Base-by-base conservation (phyloP, 2,888 invertebrate genomes). In the Seira sanloemensis region DNA sequence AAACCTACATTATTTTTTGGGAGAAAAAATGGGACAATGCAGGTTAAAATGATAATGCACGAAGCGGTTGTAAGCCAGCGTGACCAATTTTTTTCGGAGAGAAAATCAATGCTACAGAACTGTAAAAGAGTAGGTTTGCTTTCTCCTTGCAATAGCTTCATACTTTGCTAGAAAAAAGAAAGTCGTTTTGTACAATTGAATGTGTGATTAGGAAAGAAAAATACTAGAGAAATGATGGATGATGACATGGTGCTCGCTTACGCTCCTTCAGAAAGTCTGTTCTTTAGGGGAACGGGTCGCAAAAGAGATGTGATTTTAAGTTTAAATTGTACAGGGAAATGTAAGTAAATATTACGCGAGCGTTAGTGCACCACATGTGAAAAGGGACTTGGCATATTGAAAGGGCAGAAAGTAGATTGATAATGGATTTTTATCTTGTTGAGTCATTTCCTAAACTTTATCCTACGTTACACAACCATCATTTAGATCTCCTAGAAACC, bases 1-100 rank as follows among this genome's bases (percentile, higher is more conserved):
- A 12, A 50, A 7, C 50, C 50, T 12, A 50, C 50, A 50, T 50
- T 50, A 50, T 50, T 50, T 50, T 50, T 50, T 50, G 50, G 50
- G 16, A 50, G 50, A 50, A 50, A 50, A 50, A 50, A 50, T 50
- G n/a, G 50, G 50, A 2, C 50, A 50, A 12, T 50, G 50, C 50
- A 50, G 50, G 50, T 50, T 50, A 50, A 50, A 50, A 50, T 50
- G 50, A 50, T 50, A 50, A 50, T 50, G 50, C 50, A 50, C n/a
- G n/a, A n/a, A 50, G 50, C 50, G 2, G 16, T 50, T 50, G 5
- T 50, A 50, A 50, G 50, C 12, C 50, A n/a, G 16, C 50, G 16
- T 7, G n/a, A 12, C 50, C 50, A 50, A 50, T 50, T 50, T 50
- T n/a, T 12, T 16, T 1, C 12, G n/a, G 1, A 2, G 16, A 50